A percentile compares a stretch with the other conserved stretches of the same genome.
phyloP scores from a whole-genome alignment of 2,797 vertebrate genomes.

The Pseudocheirus occidentalis region DNA sequence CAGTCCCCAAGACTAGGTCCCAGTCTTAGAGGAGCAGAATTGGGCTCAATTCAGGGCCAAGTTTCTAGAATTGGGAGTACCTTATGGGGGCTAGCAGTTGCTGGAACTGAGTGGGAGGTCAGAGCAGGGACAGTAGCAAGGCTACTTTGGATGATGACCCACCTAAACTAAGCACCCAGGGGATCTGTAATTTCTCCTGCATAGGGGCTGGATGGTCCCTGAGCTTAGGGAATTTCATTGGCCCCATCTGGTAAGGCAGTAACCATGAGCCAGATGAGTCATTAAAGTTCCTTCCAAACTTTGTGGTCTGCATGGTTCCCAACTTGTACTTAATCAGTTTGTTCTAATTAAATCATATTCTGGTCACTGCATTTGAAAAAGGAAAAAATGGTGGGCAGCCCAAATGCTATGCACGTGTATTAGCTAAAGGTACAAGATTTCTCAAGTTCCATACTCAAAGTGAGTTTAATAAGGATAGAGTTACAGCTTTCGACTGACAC shows the following conservation, averaged over 20 bases:
- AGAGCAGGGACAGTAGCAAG: neutral
- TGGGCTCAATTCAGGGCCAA: neutral
- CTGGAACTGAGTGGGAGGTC: neutral
- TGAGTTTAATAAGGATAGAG: neutral
- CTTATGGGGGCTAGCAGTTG: neutral
- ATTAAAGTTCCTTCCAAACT: neutral
- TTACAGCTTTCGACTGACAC: neutral
- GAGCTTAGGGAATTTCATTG: neutral
- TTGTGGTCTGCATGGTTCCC: slow-evolving; percentile 23
- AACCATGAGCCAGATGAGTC: neutral
- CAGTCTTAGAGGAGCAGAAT: neutral
- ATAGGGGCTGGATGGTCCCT: neutral
- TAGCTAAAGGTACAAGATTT: neutral
- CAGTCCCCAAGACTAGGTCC: neutral
- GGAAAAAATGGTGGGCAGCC: neutral
- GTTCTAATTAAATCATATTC: slow-evolving; percentile 39
- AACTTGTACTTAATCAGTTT: slow-evolving; percentile 21
- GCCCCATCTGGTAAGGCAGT: neutral
- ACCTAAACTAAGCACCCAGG: neutral
- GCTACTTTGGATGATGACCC: neutral
- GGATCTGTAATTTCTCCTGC: neutral
- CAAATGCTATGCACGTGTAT: neutral
- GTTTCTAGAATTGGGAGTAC: neutral
- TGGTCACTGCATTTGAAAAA: slow-evolving; percentile 1
- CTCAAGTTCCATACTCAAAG: neutral